Evolutionary conservation across 2,797 vertebrate species (phyloP).

Genomic region (Kryptolebias ocellatus): DNA sequence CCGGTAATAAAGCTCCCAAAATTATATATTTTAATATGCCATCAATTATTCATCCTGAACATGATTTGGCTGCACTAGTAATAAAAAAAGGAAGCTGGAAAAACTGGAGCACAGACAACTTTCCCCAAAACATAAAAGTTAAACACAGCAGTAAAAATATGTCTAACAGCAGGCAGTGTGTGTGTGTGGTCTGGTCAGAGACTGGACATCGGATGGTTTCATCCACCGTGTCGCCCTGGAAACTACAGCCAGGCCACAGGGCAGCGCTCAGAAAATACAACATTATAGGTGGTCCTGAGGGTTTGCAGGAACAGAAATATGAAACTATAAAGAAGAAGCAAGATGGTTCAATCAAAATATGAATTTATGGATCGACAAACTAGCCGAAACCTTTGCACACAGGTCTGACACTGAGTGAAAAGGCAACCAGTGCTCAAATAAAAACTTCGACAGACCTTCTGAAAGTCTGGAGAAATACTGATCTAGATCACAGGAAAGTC

Average conservation of each 20-base stretch:
- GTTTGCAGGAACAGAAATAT: neutral
- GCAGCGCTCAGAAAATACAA: neutral
- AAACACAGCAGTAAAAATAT: constrained; percentile 19
- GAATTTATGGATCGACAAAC: neutral
- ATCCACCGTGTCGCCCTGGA: constrained; percentile 37
- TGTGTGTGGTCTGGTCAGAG: constrained; percentile 47
- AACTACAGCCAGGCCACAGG: constrained; percentile 55
- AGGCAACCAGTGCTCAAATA: no score
- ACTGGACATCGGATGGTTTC: constrained; percentile 43
- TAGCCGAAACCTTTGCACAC: no score
- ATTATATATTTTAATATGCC: no score
- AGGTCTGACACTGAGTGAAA: no score
- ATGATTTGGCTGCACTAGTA: neutral
- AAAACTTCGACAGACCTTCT: neutral
- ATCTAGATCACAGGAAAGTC: neutral
- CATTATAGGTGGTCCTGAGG: constrained; percentile 40
- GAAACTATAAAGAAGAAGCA: neutral
- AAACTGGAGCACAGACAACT: constrained; percentile 25
- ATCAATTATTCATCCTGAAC: neutral
- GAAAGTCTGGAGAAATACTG: neutral
- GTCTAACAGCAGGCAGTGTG: constrained; percentile 31
- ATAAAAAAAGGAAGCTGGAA: neutral
- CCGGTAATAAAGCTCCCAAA: no score
- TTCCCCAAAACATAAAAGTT: constrained; percentile 12
- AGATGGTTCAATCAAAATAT: neutral